Evolutionary conservation across 2,888 invertebrate species (phyloP).

Genomic region (Conchocele bisecta): DNA sequence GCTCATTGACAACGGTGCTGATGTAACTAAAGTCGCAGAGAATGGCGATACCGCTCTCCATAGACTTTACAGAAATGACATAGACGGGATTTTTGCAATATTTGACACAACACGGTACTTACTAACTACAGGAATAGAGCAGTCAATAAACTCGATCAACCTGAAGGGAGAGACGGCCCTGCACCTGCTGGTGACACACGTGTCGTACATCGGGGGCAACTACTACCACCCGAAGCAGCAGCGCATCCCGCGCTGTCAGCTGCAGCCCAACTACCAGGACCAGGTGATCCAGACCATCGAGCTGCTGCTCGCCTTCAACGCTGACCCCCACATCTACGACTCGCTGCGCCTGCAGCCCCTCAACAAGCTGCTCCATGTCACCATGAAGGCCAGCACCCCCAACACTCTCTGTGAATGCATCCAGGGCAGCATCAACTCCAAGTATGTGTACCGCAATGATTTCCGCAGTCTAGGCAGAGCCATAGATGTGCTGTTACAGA

Average conservation of each 20-base stretch:
- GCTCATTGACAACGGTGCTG: constrained; percentile 86
- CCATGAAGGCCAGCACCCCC: constrained; percentile 84
- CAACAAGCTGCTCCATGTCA: constrained; percentile 86
- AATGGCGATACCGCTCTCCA: constrained; percentile 86
- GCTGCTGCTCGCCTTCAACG: constrained; percentile 77
- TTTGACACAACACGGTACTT: constrained; percentile 87
- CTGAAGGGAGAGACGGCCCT: constrained; percentile 89
- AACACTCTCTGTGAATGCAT: constrained; percentile 88
- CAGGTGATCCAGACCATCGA: constrained; percentile 75
- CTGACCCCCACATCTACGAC: constrained; percentile 76
- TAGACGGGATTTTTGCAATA: constrained; percentile 84
- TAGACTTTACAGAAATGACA: constrained; percentile 83
- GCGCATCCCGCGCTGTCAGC: constrained; percentile 81
- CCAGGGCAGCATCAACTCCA: constrained; percentile 86
- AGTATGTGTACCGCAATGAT: constrained; percentile 77
- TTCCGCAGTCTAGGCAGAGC: constrained; percentile 69
- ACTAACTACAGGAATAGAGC: constrained; percentile 88
- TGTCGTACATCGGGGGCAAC: constrained; percentile 82
- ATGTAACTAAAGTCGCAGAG: constrained; percentile 88
- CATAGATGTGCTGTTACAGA: constrained; percentile 73
- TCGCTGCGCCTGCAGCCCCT: constrained; percentile 89
- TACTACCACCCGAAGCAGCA: constrained; percentile 81
- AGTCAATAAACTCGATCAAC: constrained; percentile 89
- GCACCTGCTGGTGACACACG: constrained; percentile 85
- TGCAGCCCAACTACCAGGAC: constrained; percentile 76